phyloP scores from a whole-genome alignment of 2,113 vertebrate genomes.

The Talpa occidentalis region DNA sequence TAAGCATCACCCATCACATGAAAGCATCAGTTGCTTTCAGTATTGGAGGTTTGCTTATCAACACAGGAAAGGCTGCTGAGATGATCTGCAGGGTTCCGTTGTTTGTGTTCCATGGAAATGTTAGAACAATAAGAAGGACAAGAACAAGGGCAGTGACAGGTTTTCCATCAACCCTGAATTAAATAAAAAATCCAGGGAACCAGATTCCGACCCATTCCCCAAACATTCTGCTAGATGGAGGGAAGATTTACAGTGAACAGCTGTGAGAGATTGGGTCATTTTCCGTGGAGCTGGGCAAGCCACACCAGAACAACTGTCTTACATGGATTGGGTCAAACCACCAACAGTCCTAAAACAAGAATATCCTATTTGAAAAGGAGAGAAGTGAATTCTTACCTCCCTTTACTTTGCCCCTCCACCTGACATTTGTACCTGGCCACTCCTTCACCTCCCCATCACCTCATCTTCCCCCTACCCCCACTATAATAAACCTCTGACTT shows the following conservation, averaged over 20 bases:
- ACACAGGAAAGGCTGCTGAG: background rate
- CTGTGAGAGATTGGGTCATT: too few relatives aligned
- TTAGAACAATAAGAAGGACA: background rate
- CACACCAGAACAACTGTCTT: too few relatives aligned
- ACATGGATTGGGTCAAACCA: too few relatives aligned
- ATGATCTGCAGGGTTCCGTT: background rate
- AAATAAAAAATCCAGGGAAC: background rate
- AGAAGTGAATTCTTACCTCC: too few relatives aligned
- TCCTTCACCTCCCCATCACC: too few relatives aligned
- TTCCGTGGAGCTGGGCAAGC: too few relatives aligned
- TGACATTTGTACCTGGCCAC: too few relatives aligned
- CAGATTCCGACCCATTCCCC: background rate
- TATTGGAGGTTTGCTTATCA: background rate
- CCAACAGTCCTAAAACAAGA: too few relatives aligned
- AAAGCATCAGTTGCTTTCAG: background rate
- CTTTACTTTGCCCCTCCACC: too few relatives aligned
- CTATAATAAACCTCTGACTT: too few relatives aligned
- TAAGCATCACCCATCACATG: background rate
- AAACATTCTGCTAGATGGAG: background rate
- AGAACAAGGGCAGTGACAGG: background rate
- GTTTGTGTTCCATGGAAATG: background rate
- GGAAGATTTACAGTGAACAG: background rate
- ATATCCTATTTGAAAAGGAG: too few relatives aligned
- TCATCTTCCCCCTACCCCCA: too few relatives aligned
- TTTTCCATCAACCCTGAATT: background rate